phyloP scores from a whole-genome alignment of 2,797 vertebrate genomes.

The Pelobates cultripes region DNA sequence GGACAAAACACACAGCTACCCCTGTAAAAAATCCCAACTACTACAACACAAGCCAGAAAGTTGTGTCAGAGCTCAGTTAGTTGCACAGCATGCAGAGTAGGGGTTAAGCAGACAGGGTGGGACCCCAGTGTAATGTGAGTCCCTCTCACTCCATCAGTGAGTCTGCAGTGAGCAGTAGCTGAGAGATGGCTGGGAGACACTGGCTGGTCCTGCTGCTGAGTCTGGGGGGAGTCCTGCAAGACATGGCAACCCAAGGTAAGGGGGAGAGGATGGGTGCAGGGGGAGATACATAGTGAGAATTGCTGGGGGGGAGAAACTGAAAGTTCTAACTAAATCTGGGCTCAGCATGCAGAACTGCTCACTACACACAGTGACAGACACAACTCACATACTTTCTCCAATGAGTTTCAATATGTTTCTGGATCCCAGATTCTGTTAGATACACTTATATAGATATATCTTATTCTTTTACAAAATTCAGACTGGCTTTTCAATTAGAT shows the following conservation, averaged over 20 bases:
- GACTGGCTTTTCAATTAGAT: no score
- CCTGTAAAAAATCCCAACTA: neutral
- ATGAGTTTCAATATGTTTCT: no score
- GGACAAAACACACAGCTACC: neutral
- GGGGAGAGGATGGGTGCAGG: conserved; percentile 5
- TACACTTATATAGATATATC: no score
- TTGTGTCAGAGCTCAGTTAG: conserved; percentile 3
- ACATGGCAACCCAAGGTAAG: conserved; percentile 42
- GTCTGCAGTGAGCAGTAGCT: conserved; percentile 47
- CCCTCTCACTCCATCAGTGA: conserved; percentile 38
- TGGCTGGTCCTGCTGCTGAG: conserved; percentile 47
- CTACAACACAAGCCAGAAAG: conserved; percentile 2
- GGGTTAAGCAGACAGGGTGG: conserved; percentile 56
- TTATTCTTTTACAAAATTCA: no score
- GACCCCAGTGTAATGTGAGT: conserved; percentile 53
- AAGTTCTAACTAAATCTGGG: no score
- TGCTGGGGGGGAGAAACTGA: no score
- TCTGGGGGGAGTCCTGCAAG: conserved; percentile 42
- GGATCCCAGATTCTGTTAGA: no score
- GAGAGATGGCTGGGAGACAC: conserved; percentile 44
- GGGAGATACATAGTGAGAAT: neutral
- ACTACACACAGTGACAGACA: no score
- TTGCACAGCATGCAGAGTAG: conserved; percentile 23
- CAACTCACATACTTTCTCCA: no score
- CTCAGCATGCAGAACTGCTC: no score